These are phyloP conservation scores for Phenganax marumi DNA, from an alignment of 92 coral and sea anemone genomes.

Conservation along the genomic window DNA sequence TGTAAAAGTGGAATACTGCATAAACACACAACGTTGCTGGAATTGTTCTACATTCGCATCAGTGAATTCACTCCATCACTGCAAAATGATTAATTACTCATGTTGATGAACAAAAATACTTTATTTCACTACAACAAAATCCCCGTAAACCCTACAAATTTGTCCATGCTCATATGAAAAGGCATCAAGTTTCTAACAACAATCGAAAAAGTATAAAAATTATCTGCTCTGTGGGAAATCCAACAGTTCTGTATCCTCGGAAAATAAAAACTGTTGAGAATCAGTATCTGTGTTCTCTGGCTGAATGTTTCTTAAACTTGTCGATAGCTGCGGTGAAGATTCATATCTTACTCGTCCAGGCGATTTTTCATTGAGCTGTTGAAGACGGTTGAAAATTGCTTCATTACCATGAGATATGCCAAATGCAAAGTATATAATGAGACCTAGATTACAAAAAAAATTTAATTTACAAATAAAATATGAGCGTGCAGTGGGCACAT, in stretches of 20 bases:
- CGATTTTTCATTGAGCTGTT: background rate
- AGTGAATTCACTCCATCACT: too few species aligned
- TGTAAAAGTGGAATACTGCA: too few species aligned
- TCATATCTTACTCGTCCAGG: conserved; percentile 15
- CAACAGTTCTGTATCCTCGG: conserved; percentile 20
- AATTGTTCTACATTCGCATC: too few species aligned
- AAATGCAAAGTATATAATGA: conserved; percentile 9
- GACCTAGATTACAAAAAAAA: background rate
- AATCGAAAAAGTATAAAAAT: background rate
- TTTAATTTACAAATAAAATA: background rate
- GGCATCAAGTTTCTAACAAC: too few species aligned
- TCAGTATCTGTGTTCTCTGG: conserved; percentile 24
- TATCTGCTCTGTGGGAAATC: conserved; percentile 25
- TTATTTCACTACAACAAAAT: too few species aligned
- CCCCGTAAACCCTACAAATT: too few species aligned
- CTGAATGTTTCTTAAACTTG: conserved; percentile 19
- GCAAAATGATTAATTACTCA: too few species aligned
- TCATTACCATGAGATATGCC: conserved; percentile 18
- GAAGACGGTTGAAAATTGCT: background rate
- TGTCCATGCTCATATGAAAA: too few species aligned
- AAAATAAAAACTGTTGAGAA: conserved; percentile 23
- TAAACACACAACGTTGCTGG: too few species aligned
- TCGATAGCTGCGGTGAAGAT: conserved; percentile 19
- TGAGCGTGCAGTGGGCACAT: background rate
- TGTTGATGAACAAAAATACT: too few species aligned